A percentile compares a stretch with the other conserved stretches of the same genome.
Evolutionary conservation across 2,797 vertebrate genomes (phyloP).

Genomic region (Acanthurus leucopareius): DNA sequence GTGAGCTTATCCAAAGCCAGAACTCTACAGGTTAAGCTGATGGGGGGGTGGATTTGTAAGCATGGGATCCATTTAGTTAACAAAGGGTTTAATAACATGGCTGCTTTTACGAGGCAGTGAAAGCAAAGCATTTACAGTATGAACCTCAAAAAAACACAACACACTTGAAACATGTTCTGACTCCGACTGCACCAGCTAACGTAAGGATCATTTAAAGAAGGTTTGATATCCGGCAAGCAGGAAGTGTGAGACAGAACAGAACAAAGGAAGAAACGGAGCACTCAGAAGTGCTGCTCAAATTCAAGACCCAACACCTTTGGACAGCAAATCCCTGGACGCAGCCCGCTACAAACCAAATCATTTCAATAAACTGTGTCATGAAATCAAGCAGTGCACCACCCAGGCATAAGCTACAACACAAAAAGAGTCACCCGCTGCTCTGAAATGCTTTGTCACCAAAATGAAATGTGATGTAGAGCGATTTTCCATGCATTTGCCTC

Average conservation of each 20-base stretch:
- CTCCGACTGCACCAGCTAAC: constrained; percentile 7
- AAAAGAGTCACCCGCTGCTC: constrained; percentile 75
- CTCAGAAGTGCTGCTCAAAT: constrained; percentile 64
- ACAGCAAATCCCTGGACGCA: constrained; percentile 79
- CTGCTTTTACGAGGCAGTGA: constrained; percentile 29
- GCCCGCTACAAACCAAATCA: constrained; percentile 75
- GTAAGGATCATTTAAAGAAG: constrained; percentile 35
- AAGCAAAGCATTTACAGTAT: constrained; percentile 27
- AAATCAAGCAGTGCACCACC: constrained; percentile 67
- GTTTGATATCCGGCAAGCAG: constrained; percentile 37
- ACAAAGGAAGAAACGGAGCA: constrained; percentile 66
- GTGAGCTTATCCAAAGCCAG: constrained; percentile 62
- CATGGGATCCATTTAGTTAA: constrained; percentile 62
- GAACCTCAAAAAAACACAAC: constrained; percentile 43
- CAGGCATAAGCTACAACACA: constrained; percentile 68
- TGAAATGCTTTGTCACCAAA: constrained; percentile 82
- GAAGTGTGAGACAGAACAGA: constrained; percentile 60
- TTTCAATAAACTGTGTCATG: constrained; percentile 76
- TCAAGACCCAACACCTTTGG: constrained; percentile 75
- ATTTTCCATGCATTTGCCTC: constrained; percentile 79
- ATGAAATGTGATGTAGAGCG: constrained; percentile 78
- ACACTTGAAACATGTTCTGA: constrained; percentile 27
- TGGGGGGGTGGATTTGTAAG: constrained; percentile 61
- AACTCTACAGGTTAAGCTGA: constrained; percentile 49
- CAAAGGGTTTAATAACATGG: constrained; percentile 51